These are phyloP conservation scores for Archilochus colubris DNA, from an alignment of 2,113 vertebrate genomes.

Conservation along the genomic window DNA sequence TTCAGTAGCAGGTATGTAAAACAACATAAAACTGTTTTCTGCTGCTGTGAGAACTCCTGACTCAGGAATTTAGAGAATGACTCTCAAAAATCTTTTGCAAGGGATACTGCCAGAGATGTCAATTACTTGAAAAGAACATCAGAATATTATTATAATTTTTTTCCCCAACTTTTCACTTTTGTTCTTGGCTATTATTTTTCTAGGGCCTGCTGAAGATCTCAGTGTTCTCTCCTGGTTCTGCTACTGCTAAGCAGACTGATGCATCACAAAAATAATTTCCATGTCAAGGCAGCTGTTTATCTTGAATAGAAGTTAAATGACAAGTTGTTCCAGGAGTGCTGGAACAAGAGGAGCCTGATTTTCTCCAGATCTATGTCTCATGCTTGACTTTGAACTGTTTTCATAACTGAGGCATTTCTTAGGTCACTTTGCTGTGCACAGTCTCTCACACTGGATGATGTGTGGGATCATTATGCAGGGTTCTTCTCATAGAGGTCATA, in stretches of 20 bases:
- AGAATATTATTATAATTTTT: not conserved
- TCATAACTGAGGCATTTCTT: not conserved
- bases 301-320: conserved; percentile 56
- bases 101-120: not conserved
- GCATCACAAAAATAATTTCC: conserved; percentile 2
- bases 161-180: not conserved
- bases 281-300: conserved; percentile 42
- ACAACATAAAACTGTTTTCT: not conserved
- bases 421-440: not conserved
- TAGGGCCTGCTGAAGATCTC: not conserved
- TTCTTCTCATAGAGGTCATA: not conserved
- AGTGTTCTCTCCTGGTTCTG: conserved; percentile 18
- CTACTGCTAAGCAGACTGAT: not conserved
- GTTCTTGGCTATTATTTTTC: not conserved
- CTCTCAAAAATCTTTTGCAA: not conserved
- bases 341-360: conserved; percentile 54
- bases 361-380: conserved; percentile 14
- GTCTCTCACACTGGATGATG: not conserved
- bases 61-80: not conserved
- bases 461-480: not conserved
- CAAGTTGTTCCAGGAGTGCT: conserved; percentile 37
- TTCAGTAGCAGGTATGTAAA: not conserved
- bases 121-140: not conserved
- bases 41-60: not conserved
- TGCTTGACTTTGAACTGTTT: conserved; percentile 6